Conservation (phyloP, 2,797 vertebrate species). For the Alexandromys oeconomus region DNA sequence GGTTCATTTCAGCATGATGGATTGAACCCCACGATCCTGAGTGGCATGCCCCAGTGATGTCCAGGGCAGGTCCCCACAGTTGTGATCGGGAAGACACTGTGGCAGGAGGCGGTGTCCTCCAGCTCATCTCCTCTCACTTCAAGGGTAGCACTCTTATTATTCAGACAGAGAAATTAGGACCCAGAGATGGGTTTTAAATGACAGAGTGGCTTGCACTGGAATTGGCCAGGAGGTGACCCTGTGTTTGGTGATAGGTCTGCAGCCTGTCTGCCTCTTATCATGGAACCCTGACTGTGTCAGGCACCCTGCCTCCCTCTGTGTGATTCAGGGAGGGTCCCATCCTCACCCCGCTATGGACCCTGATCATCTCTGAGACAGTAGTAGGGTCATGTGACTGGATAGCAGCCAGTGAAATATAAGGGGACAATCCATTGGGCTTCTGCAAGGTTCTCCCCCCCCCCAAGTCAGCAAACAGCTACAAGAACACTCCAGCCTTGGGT, state of each 20-base stretch:
- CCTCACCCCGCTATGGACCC: neutral
- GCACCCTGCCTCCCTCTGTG: neutral
- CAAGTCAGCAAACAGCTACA: neutral
- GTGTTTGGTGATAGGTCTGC: neutral
- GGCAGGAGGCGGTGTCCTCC: rapidly evolving
- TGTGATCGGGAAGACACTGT: too few species aligned
- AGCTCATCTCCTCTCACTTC: neutral
- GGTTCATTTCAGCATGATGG: too few species aligned
- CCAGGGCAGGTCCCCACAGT: neutral
- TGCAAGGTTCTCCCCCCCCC: neutral
- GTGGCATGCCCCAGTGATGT: neutral
- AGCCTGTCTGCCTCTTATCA: neutral
- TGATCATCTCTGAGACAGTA: neutral
- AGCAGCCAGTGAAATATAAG: neutral
- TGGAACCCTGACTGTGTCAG: neutral
- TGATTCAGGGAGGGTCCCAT: too few species aligned
- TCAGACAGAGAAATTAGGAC: neutral
- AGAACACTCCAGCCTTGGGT: neutral
- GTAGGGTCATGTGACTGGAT: neutral
- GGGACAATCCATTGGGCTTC: neutral
- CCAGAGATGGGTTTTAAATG: neutral
- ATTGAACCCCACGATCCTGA: neutral
- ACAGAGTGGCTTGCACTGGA: rapidly evolving
- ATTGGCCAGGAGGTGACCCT: rapidly evolving
- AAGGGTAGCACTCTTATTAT: neutral